Evolutionary conservation across 2,888 invertebrate genomes (phyloP), one percentile per base, ranked within the genome.

Genomic region (Philhelius pedissequus): DNA sequence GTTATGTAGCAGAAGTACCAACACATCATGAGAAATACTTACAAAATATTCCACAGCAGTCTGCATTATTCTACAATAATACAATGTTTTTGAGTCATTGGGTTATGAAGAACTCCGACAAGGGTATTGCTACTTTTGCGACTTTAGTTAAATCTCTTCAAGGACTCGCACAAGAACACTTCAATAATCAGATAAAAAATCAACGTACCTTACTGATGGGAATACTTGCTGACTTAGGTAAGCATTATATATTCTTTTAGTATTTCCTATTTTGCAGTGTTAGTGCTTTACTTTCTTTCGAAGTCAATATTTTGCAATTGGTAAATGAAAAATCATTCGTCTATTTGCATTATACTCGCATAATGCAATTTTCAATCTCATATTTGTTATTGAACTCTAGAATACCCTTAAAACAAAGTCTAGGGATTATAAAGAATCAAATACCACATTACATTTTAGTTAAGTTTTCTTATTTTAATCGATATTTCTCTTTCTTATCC

Each of bases 11-110:
- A 52, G 94, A 96, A 62, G 95, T 97, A 25, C 96, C 96, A 0
- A 94, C 95, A 86, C 94, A 95, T 88, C 97, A 98, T 91, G 94
- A 95, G 89, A 95, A 95, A 88, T 94, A 95, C 87, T 92, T 98
- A 75, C 94, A 95, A 89, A 96, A 95, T 1, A 95, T 98, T 88
- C 98, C 98, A 3, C 97, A 98, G 89, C 96, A 97, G 92, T 89
- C 92, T n/a, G 97, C 96, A 6, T 90, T 97, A 27, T 96, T 96
- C 89, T 95, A 98, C 92, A 98, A 98, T 92, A 98, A 98, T 91
- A 97, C 97, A 90, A 95, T 96, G 94, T 98, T 95, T 89, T 92
- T 98, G 11, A 94, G 96, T 0, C 96, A 97, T 91, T 96, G 96
- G 93, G 92, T 94, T 48, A 92, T 92, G 3, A 93, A 93, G 69